phyloP scores from a whole-genome alignment of 1,140 invertebrate species.

The Zaprionus camerounensis region DNA sequence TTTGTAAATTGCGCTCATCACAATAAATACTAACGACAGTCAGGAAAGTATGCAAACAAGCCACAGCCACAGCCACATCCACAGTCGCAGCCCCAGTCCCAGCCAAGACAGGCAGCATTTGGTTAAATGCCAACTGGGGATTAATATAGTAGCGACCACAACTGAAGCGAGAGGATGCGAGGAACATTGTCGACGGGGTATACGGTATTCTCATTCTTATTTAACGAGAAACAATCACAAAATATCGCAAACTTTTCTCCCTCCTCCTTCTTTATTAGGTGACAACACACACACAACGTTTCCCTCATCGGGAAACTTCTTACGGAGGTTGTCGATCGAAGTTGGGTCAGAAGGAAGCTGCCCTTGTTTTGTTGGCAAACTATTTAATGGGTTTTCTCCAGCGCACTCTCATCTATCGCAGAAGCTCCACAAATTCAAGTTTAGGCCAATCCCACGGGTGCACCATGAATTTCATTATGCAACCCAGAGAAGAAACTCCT shows the following conservation, averaged over 20 bases:
- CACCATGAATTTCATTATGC: conserved; percentile 59
- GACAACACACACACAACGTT: conserved; percentile 37
- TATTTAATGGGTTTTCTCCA: conserved; percentile 56
- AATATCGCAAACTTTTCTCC: conserved; percentile 50
- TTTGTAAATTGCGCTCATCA: conserved; percentile 46
- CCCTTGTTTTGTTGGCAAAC: conserved; percentile 54
- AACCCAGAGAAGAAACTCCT: conserved; percentile 10
- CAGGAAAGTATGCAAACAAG: conserved; percentile 14
- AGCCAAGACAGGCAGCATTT: conserved; percentile 48
- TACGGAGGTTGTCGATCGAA: neutral
- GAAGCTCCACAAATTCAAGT: conserved; percentile 35
- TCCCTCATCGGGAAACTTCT: conserved; percentile 28
- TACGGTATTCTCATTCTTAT: conserved; percentile 52
- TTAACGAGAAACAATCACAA: conserved; percentile 66
- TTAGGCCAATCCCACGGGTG: conserved; percentile 48
- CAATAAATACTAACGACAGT: conserved; percentile 34
- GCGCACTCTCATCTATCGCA: conserved; percentile 30
- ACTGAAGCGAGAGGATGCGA: conserved; percentile 19
- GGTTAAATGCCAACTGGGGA: conserved; percentile 61
- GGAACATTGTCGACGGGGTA: conserved; percentile 21
- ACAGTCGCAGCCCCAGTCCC: neutral
- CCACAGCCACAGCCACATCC: neutral
- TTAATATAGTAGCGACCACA: conserved; percentile 52
- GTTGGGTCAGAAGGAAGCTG: conserved; percentile 6
- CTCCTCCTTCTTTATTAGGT: conserved; percentile 41